Evolutionary conservation across 2,888 invertebrate species (phyloP), one percentile per base, ranked within the genome.

Genomic region (Troglohyphantes excavatus): DNA sequence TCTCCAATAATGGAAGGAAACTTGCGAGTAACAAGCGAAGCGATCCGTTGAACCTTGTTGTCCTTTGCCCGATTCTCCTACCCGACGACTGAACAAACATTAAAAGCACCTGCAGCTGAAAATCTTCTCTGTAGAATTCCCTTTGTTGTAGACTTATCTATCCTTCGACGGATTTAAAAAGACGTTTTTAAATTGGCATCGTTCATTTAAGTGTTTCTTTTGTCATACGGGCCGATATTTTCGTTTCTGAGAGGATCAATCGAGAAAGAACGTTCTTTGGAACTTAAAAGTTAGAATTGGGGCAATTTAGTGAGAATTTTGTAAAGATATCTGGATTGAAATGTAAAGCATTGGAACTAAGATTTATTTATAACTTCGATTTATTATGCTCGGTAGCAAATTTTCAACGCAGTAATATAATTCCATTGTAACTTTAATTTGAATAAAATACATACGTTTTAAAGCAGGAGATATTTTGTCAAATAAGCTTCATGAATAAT

Each of bases 181-280:
- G 78, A 65, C 43, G 65, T 78, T 65, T 46, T 39, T 39, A 78
- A 78, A 78, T 78, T 78, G 78, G 78, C 78, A 21, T 78, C 63
- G 78, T 78, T 78, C 78, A 78, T 78, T 78, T 78, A 43, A 78
- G 78, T 65, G 39, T 17, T 78, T 65, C 78, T 78, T 63, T 78
- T 78, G 63, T 65, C 65, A 78, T 65, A 19, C 61, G 78, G 78
- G 78, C 26, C 17, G 26, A n/a, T 43, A 33, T 75, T 59, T 75
- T 11, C 13, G 2, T 13, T 33, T 33, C 33, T 46, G n/a, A n/a
- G 5, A 53, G 53, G 7, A 53, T 53, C 53, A 17, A 53, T 39
- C 3, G 39, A 7, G 7, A 13, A 39, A 39, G 13, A 1, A 39
- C 1, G 39, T 39, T 39, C 1, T 39, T 39, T 39, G 9, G 39